These are phyloP conservation scores for Malurus elegans DNA, from an alignment of 2,113 vertebrate genomes.

Conservation along the genomic window DNA sequence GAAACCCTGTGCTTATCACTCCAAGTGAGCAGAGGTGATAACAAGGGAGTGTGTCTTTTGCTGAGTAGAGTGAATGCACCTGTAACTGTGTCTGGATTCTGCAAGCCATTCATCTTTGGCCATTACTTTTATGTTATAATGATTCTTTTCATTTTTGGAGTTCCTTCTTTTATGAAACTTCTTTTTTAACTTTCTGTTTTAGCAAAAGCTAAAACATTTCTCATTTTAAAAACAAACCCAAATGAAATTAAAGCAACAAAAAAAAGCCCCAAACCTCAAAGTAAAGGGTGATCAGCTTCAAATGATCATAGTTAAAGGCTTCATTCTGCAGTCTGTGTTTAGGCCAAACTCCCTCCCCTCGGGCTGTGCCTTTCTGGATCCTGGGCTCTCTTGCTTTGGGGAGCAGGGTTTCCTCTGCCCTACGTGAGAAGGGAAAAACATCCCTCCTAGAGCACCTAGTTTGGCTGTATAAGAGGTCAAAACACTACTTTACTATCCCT, in stretches of 20 bases:
- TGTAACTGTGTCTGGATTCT: not conserved
- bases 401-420: not conserved
- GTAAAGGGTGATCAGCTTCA: not conserved
- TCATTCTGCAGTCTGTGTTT: not conserved
- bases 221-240: not conserved
- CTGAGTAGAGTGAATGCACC: not conserved
- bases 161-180: not conserved
- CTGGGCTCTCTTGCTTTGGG: not conserved
- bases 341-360: not conserved
- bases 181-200: not conserved
- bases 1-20: not conserved
- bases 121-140: not conserved
- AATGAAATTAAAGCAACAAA: not conserved
- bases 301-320: not conserved
- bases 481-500: not conserved
- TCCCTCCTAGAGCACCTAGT: not conserved
- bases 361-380: not conserved
- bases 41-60: not conserved
- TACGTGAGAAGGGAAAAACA: not conserved
- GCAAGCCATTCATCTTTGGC: fast-evolving
- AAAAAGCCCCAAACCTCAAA: not conserved
- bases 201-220: not conserved
- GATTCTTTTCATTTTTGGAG: not conserved
- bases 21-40: not conserved
- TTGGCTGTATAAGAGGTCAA: not conserved